Percentiles rank a stretch among this genome's conserved stretches.
Evolutionary conservation across 2,113 vertebrate genomes (phyloP).

Genomic region (Mystacornis crossleyi): DNA sequence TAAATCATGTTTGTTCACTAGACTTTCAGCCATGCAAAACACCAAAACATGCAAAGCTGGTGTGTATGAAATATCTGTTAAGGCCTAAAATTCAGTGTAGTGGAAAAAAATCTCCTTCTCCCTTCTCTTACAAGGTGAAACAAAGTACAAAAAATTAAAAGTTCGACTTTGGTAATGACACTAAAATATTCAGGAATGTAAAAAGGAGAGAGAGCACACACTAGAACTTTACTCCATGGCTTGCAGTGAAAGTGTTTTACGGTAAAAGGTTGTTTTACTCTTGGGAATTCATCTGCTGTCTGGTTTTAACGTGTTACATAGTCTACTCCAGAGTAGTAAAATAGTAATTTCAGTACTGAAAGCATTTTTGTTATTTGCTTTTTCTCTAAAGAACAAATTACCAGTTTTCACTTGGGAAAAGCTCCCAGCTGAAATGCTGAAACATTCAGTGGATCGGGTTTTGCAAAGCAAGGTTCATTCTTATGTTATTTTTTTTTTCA

Average conservation of each 20-base stretch:
- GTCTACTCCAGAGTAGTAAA: conserved; percentile 33
- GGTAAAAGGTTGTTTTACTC: conserved; percentile 63
- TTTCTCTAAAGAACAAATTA: conserved; percentile 65
- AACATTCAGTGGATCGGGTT: neutral
- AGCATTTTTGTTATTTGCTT: conserved; percentile 64
- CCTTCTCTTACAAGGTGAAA: neutral
- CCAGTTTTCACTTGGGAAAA: conserved; percentile 39
- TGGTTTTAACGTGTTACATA: conserved; percentile 59
- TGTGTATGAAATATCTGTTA: neutral
- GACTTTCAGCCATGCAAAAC: neutral
- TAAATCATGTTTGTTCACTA: neutral
- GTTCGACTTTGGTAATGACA: conserved; percentile 12
- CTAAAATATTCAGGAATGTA: conserved; percentile 62
- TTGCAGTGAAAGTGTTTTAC: conserved; percentile 57
- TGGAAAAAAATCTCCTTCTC: conserved; percentile 21
- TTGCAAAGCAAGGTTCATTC: neutral
- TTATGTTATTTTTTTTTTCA: neutral
- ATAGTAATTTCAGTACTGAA: conserved; percentile 49
- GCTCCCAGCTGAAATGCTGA: neutral
- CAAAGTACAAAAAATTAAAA: conserved; percentile 26
- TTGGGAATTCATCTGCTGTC: conserved; percentile 48
- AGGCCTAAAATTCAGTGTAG: neutral
- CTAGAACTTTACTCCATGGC: conserved; percentile 31
- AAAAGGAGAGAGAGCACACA: neutral
- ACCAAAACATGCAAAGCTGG: too few relatives aligned